Base-by-base conservation (phyloP, 2,797 vertebrate genomes). In the Lophius americanus region DNA sequence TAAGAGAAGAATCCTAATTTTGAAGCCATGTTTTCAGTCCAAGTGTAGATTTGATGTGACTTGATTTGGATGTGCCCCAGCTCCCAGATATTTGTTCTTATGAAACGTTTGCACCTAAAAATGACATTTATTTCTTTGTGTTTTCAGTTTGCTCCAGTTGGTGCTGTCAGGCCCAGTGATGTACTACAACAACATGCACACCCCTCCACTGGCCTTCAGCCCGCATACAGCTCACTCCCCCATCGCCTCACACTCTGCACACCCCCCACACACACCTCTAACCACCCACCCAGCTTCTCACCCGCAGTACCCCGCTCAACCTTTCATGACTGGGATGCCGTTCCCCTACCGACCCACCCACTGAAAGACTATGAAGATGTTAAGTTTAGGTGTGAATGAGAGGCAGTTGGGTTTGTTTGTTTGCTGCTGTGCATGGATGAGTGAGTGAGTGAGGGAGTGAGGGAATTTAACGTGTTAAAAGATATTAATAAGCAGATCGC, bases 111-210 rank as follows among this genome's bases (percentile, higher is more conserved):
- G 23, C 23, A 23, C 23, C 23, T 23, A 23, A 23, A 23, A 1
- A 23, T 23, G 23, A 23, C 23, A 1, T 23, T 23, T 23, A 23
- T 23, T 0, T 59, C 2, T 79, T 39, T 70, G 1, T 60, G 3
- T 64, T 42, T 35, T 2, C 94, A 99, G 98, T 93, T 91, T 99
- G 73, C 95, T 99, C 71, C 97, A 99, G 94, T 85, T 99, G 93
- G 97, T 99, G 85, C 92, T 99, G 84, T 98, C 96, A 0, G 98
- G 98, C 2, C 98, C 98, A 0, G 96, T 98, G 32, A 95, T 96
- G 83, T 96, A 96, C 80, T 99, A 98, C 79, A 96, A 96, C 12
- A 96, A 97, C 68, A 96, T 98, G 81, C 97, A 98, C 75, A 96
- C 96, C 0, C 95, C 96, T 23, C 95, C 96, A 0, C 80, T 97